These are phyloP conservation scores for Euleptes europaea DNA, from an alignment of 2,113 vertebrate genomes.

Conservation along the genomic window DNA sequence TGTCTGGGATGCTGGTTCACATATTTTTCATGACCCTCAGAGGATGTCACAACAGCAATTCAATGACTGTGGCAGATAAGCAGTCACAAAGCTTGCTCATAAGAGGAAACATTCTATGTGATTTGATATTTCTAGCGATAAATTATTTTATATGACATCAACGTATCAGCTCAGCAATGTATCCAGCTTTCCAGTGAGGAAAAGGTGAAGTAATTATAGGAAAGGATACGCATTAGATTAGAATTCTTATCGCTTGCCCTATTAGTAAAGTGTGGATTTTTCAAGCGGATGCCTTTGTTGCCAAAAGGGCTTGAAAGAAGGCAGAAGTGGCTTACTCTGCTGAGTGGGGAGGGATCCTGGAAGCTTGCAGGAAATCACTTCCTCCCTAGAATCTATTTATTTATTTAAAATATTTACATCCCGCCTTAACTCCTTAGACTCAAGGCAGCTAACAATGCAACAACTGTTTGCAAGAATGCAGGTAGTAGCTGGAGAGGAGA, in stretches of 20 bases:
- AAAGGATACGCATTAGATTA: not conserved
- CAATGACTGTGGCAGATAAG: constrained; percentile 26
- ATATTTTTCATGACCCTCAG: constrained; percentile 61
- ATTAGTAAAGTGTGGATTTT: not conserved
- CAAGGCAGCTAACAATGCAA: too few relatives aligned
- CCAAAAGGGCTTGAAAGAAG: not conserved
- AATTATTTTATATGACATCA: not conserved
- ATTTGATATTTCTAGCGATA: not conserved
- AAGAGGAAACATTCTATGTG: constrained; percentile 13
- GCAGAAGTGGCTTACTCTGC: not conserved
- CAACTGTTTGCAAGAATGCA: too few relatives aligned
- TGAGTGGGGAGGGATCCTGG: not conserved
- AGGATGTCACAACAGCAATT: constrained; percentile 45
- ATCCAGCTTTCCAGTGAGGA: not conserved
- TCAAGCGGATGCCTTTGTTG: too few relatives aligned
- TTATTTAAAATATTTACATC: too few relatives aligned
- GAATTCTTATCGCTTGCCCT: not conserved
- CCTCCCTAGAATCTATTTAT: not conserved
- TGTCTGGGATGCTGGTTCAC: constrained; percentile 63
- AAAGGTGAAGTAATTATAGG: not conserved
- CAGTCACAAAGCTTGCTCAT: constrained; percentile 43
- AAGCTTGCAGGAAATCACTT: not conserved
- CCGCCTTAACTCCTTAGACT: too few relatives aligned
- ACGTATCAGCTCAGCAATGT: not conserved
- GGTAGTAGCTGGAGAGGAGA: too few relatives aligned